Evolutionary conservation across 2,113 vertebrate species (phyloP).

Genomic region (Etheostoma spectabile): DNA sequence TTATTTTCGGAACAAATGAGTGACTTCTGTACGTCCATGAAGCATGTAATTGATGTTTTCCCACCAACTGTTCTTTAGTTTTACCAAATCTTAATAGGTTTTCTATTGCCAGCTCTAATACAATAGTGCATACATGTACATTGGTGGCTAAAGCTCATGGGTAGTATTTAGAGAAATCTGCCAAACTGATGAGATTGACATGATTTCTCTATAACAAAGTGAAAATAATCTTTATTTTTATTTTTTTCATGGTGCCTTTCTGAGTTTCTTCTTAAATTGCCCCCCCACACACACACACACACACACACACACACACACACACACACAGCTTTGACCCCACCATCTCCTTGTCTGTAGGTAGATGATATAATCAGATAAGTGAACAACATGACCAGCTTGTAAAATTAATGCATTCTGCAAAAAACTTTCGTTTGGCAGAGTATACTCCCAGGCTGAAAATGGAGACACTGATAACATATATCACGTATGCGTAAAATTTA

Average conservation of each 20-base stretch:
- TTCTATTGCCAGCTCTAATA: too few relatives aligned
- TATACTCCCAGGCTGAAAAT: constrained; percentile 14
- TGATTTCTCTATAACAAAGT: too few relatives aligned
- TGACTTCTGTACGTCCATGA: not conserved
- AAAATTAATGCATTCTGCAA: constrained; percentile 26
- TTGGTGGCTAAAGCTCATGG: not conserved
- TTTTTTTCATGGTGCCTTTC: constrained; percentile 2
- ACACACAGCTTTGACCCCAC: not conserved
- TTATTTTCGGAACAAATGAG: not conserved
- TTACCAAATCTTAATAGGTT: too few relatives aligned
- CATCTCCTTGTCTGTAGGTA: too few relatives aligned
- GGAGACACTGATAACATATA: constrained; percentile 23
- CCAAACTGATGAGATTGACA: too few relatives aligned
- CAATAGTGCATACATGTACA: too few relatives aligned
- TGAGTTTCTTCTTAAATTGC: not conserved
- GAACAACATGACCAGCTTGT: not conserved
- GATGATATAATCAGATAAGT: too few relatives aligned
- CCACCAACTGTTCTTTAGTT: too few relatives aligned
- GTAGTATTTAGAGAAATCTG: not conserved
- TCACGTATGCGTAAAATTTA: not conserved
- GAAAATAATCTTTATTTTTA: not conserved
- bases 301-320: not conserved
- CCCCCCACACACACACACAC: constrained; percentile 4
- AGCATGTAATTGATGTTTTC: not conserved
- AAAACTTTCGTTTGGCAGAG: constrained; percentile 1